These are phyloP conservation scores for Chironomus riparius DNA, from an alignment of 2,888 invertebrate genomes.

Conservation along the genomic window DNA sequence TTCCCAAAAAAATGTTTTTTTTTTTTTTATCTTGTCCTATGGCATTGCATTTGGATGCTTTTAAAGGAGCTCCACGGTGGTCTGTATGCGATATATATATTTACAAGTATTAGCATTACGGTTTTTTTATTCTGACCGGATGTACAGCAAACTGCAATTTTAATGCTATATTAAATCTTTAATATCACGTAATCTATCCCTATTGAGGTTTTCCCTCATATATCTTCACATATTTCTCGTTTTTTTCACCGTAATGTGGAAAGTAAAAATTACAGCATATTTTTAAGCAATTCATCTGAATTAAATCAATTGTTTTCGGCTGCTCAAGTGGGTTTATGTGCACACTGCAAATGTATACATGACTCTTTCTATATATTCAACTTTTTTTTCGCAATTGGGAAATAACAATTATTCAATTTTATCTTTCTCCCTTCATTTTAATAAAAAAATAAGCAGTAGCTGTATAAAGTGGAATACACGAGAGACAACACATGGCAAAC, in stretches of 20 bases:
- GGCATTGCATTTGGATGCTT: too few species aligned
- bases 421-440: neutral
- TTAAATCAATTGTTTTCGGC: slow-evolving; percentile 25
- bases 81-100: too few species aligned
- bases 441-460: neutral
- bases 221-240: neutral
- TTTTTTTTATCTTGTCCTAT: neutral
- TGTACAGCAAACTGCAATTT: neutral
- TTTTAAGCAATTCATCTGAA: slow-evolving; percentile 22
- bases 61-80: too few species aligned
- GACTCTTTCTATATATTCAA: neutral
- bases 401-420: slow-evolving; percentile 24
- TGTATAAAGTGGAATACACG: neutral
- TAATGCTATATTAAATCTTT: neutral
- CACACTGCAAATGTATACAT: neutral
- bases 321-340: slow-evolving; percentile 18
- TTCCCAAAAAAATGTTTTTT: neutral
- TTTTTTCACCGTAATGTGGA: too few species aligned
- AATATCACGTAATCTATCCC: neutral
- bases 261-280: slow-evolving; percentile 14
- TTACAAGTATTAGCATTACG: too few species aligned
- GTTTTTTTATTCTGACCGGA: neutral
- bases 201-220: neutral
- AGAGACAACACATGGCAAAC: neutral
- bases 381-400: slow-evolving; percentile 9